phyloP scores from a whole-genome alignment of 1,140 invertebrate genomes.

The Drosophila tsacasi region DNA sequence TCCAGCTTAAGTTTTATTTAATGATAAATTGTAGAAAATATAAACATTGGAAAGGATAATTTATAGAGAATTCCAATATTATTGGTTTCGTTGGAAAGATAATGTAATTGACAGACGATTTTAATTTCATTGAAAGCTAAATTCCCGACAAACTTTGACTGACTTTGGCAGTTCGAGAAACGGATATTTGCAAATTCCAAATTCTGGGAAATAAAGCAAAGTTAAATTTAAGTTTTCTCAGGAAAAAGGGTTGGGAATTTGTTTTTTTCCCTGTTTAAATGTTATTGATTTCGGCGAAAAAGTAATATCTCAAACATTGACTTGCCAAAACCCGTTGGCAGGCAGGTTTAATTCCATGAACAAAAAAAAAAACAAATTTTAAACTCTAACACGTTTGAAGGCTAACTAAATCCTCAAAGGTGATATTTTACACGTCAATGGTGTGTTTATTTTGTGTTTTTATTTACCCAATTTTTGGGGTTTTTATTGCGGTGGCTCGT shows the following conservation, averaged over 20 bases:
- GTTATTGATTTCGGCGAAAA: constrained; percentile 1
- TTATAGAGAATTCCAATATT: background rate
- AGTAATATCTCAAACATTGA: background rate
- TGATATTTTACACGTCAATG: constrained; percentile 46
- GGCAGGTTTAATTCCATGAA: constrained; percentile 1
- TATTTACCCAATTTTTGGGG: constrained; percentile 36
- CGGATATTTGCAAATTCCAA: no score
- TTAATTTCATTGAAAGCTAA: background rate
- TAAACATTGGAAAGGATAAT: background rate
- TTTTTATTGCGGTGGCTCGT: constrained; percentile 32
- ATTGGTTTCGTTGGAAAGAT: background rate
- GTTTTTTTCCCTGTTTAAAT: background rate
- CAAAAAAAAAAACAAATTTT: background rate
- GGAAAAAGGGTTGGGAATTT: background rate
- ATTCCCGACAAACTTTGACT: background rate
- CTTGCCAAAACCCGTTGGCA: background rate
- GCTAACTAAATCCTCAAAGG: constrained; percentile 15
- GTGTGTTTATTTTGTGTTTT: constrained; percentile 32
- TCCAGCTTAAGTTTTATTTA: background rate
- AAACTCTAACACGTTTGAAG: constrained; percentile 1
- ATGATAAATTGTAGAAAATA: background rate
- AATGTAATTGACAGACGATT: background rate
- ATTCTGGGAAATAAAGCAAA: background rate
- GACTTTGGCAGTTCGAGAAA: background rate
- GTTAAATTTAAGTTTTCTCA: background rate